Evolutionary conservation across 2,888 invertebrate genomes (phyloP), one percentile per base, ranked within the genome.

Genomic region (Margaritifera margaritifera): DNA sequence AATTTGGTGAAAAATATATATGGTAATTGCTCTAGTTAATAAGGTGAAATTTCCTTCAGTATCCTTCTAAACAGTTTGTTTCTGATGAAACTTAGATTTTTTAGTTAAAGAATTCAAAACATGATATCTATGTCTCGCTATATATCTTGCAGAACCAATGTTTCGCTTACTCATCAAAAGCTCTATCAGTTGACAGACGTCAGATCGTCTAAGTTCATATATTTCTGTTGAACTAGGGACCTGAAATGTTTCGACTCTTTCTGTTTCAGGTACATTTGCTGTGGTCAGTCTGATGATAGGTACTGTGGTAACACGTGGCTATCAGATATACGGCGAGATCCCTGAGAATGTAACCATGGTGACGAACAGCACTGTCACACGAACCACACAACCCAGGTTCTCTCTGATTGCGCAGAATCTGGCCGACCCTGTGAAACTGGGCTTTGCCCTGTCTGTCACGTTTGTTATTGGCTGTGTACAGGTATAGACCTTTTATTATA

Each of bases 241-340:
- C 42, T 11, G 42, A 42, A 42, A 42, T 2, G 0, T 42, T 42
- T 42, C 22, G 42, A 15, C 25, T 64, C 24, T 25, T 27, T 68
- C n/a, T 42, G 51, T 78, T 78, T 6, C 77, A 91, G 91, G 92
- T 52, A 91, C 92, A 15, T 92, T 92, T 90, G 97, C 97, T 2
- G 94, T 98, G 0, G 93, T 95, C 54, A 95, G 95, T 88, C 92
- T 98, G 71, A 97, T 98, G 96, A 94, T 95, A 2, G 96, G 96
- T 50, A 95, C 95, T 91, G 93, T 94, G 19, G 94, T 95, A 4
- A 77, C 70, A 63, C 61, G 70, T 20, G 78, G 77, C 0, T 77
- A 74, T 57, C 73, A 50, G 83, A 85, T 66, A 82, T 86, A 79
- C 79, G 83, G 27, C n/a, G 24, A 27, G 8, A 50, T 55, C 64